phyloP scores from a whole-genome alignment of 2,797 vertebrate species.

The Alfaro cultratus region DNA sequence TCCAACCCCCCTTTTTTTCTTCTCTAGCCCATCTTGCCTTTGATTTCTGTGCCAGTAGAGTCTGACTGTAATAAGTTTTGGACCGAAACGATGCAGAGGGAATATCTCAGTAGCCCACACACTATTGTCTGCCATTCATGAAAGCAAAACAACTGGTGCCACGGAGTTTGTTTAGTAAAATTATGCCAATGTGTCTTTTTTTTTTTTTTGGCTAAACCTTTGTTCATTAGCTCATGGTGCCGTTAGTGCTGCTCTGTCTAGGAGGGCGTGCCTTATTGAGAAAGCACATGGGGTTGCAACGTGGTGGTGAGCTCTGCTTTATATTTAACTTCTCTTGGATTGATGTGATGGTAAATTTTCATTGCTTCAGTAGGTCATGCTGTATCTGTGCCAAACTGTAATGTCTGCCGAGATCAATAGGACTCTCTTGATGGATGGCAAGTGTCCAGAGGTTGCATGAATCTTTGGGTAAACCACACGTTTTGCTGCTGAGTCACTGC shows the following conservation, averaged over 20 bases:
- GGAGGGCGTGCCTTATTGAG: slow-evolving; percentile 17
- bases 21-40: slow-evolving; percentile 57
- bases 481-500: slow-evolving; percentile 44
- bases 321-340: background rate
- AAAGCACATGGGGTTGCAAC: slow-evolving; percentile 30
- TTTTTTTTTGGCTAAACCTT: slow-evolving; percentile 38
- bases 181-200: slow-evolving; percentile 34
- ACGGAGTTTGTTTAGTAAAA: slow-evolving; percentile 67
- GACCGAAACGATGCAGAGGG: slow-evolving; percentile 48
- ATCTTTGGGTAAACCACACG: slow-evolving; percentile 30
- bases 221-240: slow-evolving; percentile 47
- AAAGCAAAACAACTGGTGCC: slow-evolving; percentile 74
- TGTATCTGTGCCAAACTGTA: slow-evolving; percentile 11
- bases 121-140: slow-evolving; percentile 72
- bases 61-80: slow-evolving; percentile 73
- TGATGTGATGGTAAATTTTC: slow-evolving; percentile 8
- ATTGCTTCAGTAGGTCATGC: background rate
- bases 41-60: slow-evolving; percentile 69
- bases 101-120: slow-evolving; percentile 58
- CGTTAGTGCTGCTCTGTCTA: slow-evolving; percentile 17
- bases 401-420: slow-evolving; percentile 22
- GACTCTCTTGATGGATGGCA: slow-evolving; percentile 37
- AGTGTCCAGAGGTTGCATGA: slow-evolving; percentile 29
- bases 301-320: slow-evolving; percentile 21
- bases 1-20: slow-evolving; percentile 12